Evolutionary conservation across 2,113 vertebrate genomes (phyloP).

Genomic region (Tinamus guttatus): DNA sequence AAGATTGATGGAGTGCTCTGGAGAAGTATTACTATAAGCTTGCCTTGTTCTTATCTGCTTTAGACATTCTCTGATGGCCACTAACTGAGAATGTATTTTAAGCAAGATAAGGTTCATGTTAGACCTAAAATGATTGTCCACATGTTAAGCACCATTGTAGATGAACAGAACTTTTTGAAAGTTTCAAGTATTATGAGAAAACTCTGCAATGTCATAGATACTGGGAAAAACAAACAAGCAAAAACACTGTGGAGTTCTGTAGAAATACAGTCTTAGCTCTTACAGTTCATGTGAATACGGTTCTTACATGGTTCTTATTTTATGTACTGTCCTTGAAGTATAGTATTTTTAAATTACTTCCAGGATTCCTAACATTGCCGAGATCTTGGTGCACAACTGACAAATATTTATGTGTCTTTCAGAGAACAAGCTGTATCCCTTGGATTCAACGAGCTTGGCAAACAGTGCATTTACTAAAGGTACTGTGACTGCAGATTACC

Average conservation of each 20-base stretch:
- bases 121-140: neutral
- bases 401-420: conserved; percentile 40
- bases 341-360: neutral
- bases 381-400: neutral
- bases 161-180: neutral
- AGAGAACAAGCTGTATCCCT: conserved; percentile 85
- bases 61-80: neutral
- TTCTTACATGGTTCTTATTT: neutral
- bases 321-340: neutral
- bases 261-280: neutral
- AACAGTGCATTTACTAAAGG: conserved; percentile 84
- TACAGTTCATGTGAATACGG: neutral
- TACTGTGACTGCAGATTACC: conserved; percentile 47
- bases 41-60: neutral
- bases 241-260: neutral
- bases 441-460: conserved; percentile 88
- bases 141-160: neutral
- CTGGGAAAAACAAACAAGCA: neutral
- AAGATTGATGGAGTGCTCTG: neutral
- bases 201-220: accelerated
- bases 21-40: neutral
- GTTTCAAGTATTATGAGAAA: neutral
- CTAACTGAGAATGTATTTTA: neutral
- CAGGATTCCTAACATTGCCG: neutral
- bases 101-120: neutral